Evolutionary conservation across 37 sponge, comb jelly and placozoan species (phyloP).

Genomic region (Axinella damicornis): DNA sequence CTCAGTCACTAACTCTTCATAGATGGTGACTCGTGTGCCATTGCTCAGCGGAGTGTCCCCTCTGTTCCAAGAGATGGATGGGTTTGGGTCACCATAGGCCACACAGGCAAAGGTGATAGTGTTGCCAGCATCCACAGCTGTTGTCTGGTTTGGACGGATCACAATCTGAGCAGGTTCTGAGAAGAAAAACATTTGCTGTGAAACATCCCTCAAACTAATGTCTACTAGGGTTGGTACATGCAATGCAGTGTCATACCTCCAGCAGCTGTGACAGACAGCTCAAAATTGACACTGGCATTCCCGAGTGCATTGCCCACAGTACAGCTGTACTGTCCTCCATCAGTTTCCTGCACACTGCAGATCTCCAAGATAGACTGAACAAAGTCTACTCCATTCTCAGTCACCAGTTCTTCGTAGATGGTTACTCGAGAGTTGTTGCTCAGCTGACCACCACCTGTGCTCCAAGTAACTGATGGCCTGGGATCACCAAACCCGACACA

Average conservation of each 20-base stretch:
- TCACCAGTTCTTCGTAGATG: constrained; percentile 19
- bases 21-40: not conserved
- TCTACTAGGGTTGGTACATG: too few species aligned
- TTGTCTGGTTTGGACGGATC: constrained; percentile 6
- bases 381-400: constrained; percentile 1
- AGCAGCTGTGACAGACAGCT: not conserved
- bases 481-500: constrained; percentile 45
- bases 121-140: constrained; percentile 7
- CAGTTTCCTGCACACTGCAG: constrained; percentile 8
- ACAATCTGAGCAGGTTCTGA: not conserved
- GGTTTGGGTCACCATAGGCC: constrained; percentile 8
- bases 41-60: not conserved
- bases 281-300: not conserved
- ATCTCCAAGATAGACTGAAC: constrained; percentile 28
- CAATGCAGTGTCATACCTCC: too few species aligned
- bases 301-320: constrained; percentile 1
- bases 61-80: constrained; percentile 20
- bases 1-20: not conserved
- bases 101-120: constrained; percentile 18
- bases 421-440: constrained; percentile 2
- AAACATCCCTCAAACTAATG: too few species aligned
- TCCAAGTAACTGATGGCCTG: constrained; percentile 20
- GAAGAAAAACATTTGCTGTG: too few species aligned
- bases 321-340: constrained; percentile 28
- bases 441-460: not conserved